Evolutionary conservation across 2,888 invertebrate genomes (phyloP).

Genomic region (Fabriciana adippe): DNA sequence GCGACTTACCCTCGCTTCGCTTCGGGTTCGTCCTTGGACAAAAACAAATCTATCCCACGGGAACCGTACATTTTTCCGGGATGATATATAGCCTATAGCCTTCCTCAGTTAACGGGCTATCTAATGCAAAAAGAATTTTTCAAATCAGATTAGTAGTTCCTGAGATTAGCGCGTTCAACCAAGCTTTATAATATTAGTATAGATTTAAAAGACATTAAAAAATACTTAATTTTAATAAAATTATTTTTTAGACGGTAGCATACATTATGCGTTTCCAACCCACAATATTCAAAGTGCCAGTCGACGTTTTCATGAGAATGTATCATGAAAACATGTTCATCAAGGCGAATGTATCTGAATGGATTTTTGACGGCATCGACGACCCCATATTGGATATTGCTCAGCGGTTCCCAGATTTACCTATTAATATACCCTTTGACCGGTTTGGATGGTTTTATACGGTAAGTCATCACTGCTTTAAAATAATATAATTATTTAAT

Average conservation of each 20-base stretch:
- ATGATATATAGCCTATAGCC: no score
- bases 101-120: no score
- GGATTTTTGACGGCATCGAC: slow-evolving; percentile 91
- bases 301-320: slow-evolving; percentile 80
- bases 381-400: slow-evolving; percentile 86
- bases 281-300: slow-evolving; percentile 55
- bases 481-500: no score
- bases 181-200: no score
- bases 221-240: neutral
- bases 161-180: no score
- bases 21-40: no score
- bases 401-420: slow-evolving; percentile 75
- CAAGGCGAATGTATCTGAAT: slow-evolving; percentile 84
- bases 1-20: no score
- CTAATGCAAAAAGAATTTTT: no score
- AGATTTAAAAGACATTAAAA: neutral
- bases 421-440: slow-evolving; percentile 84
- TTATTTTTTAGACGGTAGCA: slow-evolving; percentile 83
- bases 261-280: slow-evolving; percentile 79
- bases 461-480: slow-evolving; percentile 73
- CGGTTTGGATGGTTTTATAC: slow-evolving; percentile 93
- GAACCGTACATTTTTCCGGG: no score
- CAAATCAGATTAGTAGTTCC: no score
- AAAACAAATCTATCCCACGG: no score
- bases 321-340: slow-evolving; percentile 80